Conservation (phyloP, 2,888 invertebrate genomes). For the Parnassius apollo region DNA sequence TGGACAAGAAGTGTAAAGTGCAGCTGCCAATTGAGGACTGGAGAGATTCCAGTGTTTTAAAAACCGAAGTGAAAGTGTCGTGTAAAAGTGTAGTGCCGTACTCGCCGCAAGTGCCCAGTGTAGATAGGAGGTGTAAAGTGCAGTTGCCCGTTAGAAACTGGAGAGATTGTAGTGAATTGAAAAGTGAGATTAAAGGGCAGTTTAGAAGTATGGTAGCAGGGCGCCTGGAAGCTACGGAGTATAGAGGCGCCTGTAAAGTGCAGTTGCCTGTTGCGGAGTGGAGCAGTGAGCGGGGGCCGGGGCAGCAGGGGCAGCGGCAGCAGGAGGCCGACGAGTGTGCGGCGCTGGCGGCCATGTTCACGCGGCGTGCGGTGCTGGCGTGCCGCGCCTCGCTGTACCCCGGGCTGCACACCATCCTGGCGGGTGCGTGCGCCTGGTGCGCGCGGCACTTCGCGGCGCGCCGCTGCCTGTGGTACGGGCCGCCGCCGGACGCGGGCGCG, state of each 20-base stretch:
- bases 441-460: constrained; percentile 35
- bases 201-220: constrained; percentile 19
- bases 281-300: constrained; percentile 33
- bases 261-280: no score
- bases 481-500: constrained; percentile 75
- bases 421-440: constrained; percentile 46
- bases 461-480: constrained; percentile 54
- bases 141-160: constrained; percentile 6
- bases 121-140: constrained; percentile 12
- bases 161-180: neutral
- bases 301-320: constrained; percentile 38
- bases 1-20: neutral
- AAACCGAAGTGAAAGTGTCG: neutral
- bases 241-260: no score
- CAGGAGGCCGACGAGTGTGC: constrained; percentile 33
- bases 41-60: neutral
- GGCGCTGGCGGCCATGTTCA: constrained; percentile 62
- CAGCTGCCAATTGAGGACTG: neutral
- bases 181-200: constrained; percentile 20
- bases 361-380: constrained; percentile 70
- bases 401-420: constrained; percentile 77
- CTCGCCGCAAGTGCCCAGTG: no score
- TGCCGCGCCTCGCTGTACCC: constrained; percentile 77
- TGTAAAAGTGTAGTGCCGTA: no score
- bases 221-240: constrained; percentile 31